Evolutionary conservation across 2,113 vertebrate species (phyloP), one percentile per base, ranked within the genome.

Genomic region (Ceratotherium simum): DNA sequence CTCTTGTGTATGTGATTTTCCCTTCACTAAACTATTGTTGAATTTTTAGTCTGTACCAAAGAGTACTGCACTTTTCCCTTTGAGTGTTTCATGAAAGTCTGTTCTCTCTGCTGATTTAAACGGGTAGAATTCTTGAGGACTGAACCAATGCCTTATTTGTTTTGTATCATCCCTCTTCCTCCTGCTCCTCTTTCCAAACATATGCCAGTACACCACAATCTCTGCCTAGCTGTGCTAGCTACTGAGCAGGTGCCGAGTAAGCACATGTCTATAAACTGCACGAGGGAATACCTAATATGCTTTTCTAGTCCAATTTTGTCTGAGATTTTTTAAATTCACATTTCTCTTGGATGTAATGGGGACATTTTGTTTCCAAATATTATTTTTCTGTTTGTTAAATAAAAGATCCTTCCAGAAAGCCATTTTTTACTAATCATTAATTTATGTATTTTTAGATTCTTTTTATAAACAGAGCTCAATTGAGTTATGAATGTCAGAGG

Each of bases 361-460:
- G 48, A 3, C 6, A 58, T 48, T 90, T 76, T 31, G 33, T 91
- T 94, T 62, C 39, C 46, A 78, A 93, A 94, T 79, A 85, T 42
- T 67, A 86, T 42, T 81, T 84, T 91, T 27, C 51, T 79, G 13
- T 81, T 95, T 42, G 17, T 58, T 83, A 87, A 95, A 83, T 58
- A 62, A 83, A 95, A 85, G 65, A 46, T n/a, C 11, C 36, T 94
- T 94, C 31, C 46, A 72, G n/a, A 64, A 85, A 91, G 42, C 31
- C 54, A 75, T 73, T 75, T 89, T 88, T 95, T 23, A 20, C 54
- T 78, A 76, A 90, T 85, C 64, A 78, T 29, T 46, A 84, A 73
- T 46, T 76, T 69, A 36, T 29, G 6, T 82, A 85, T 94, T 96
- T 97, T 98, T 87, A 97, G 96, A 54, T 56, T 94, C 48, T 83